Conservation (phyloP, 2,888 invertebrate species). For the Cheilosia vulpina region DNA sequence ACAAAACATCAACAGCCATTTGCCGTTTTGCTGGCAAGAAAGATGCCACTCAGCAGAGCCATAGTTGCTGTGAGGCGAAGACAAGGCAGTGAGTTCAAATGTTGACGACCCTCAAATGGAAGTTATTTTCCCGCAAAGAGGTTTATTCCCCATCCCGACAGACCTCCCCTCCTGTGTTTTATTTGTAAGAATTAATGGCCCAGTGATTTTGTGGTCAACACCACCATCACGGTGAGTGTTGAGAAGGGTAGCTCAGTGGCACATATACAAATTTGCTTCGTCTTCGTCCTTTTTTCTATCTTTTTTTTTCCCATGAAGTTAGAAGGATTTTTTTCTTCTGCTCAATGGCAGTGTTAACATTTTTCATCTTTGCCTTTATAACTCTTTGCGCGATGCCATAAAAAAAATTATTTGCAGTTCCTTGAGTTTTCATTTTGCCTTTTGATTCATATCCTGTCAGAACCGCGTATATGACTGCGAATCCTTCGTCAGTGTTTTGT, state of each 20-base stretch:
- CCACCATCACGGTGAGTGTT: slow-evolving; percentile 30
- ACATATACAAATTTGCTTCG: background rate
- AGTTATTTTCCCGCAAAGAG: slow-evolving; percentile 4
- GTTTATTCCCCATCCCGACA: slow-evolving; percentile 17
- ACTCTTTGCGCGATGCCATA: slow-evolving; percentile 4
- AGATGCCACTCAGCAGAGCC: background rate
- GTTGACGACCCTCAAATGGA: slow-evolving; percentile 63
- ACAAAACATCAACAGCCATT: slow-evolving; percentile 57
- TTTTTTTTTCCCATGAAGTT: slow-evolving; percentile 31
- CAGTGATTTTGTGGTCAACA: slow-evolving; percentile 60
- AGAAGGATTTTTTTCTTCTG: slow-evolving; percentile 17
- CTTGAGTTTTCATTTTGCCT: slow-evolving; percentile 20
- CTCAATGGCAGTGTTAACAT: slow-evolving; percentile 44
- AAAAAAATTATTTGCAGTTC: slow-evolving; percentile 21
- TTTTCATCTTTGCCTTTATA: slow-evolving; percentile 20
- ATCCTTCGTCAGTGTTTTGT: background rate
- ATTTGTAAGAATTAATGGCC: slow-evolving; percentile 51
- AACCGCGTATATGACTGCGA: slow-evolving; percentile 26
- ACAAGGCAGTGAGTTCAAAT: slow-evolving; percentile 57
- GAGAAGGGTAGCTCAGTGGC: background rate
- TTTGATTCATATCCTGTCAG: slow-evolving; percentile 29
- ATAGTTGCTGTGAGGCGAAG: background rate
- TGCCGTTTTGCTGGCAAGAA: slow-evolving; percentile 17
- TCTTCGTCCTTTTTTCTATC: slow-evolving; percentile 3
- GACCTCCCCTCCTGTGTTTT: slow-evolving; percentile 10